Conservation (phyloP, 2,113 vertebrate genomes). For the Larimichthys polyactis region DNA sequence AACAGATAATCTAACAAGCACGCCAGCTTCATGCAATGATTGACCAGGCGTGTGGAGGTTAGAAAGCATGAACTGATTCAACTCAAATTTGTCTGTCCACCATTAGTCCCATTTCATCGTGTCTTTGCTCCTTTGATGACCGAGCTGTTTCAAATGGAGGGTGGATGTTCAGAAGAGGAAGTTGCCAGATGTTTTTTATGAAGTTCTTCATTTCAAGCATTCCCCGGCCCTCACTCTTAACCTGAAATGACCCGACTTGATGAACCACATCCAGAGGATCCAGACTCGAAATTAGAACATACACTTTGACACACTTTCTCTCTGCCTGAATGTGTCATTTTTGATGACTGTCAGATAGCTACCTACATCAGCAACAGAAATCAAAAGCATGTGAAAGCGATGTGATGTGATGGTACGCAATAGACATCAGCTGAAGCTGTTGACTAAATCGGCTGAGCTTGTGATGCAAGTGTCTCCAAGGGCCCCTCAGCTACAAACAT, state of each 20-base stretch:
- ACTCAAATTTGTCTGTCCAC: not conserved
- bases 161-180: not conserved
- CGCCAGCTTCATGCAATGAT: not conserved
- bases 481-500: constrained; percentile 34
- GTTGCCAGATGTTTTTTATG: too few species aligned
- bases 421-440: constrained; percentile 12
- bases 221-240: not conserved
- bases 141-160: too few species aligned
- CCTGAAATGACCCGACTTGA: not conserved
- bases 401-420: not conserved
- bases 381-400: constrained; percentile 6
- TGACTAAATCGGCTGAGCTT: constrained; percentile 32
- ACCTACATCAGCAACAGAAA: not conserved
- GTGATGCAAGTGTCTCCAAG: constrained; percentile 12
- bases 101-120: not conserved
- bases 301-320: constrained; percentile 2
- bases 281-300: constrained; percentile 4
- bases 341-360: constrained; percentile 35
- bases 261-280: constrained; percentile 9
- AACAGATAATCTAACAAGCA: not conserved
- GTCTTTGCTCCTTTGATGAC: too few species aligned
- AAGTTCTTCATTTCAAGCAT: not conserved
- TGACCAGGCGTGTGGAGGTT: not conserved
- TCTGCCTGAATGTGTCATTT: not conserved
- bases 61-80: not conserved